phyloP scores from a whole-genome alignment of 1,140 invertebrate genomes.

The Drosophila punjabiensis region DNA sequence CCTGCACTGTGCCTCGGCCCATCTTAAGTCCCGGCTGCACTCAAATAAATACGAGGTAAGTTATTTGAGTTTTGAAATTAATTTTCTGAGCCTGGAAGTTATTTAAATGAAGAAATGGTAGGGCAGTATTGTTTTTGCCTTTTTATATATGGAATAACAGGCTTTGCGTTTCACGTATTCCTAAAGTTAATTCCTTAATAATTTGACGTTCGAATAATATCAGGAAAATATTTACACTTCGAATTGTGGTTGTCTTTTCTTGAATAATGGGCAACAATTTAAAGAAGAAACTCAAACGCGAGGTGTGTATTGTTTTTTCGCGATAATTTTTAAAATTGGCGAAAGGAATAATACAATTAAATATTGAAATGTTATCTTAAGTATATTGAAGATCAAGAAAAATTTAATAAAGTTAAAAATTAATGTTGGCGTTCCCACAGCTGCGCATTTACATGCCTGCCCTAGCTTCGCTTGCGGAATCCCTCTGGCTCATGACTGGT shows the following conservation, averaged over 20 bases:
- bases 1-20: conserved; percentile 93
- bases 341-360: background rate
- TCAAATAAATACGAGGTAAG: conserved; percentile 92
- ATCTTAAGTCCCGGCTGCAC: conserved; percentile 92
- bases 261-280: background rate
- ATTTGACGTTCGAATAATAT: background rate
- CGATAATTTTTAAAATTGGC: background rate
- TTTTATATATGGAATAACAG: background rate
- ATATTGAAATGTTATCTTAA: background rate
- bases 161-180: background rate
- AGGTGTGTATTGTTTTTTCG: background rate
- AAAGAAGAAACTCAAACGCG: background rate
- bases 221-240: background rate
- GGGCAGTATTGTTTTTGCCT: background rate
- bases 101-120: background rate
- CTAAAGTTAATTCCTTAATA: background rate
- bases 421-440: background rate
- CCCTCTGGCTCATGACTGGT: background rate
- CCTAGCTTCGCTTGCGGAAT: background rate
- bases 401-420: background rate
- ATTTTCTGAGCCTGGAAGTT: background rate
- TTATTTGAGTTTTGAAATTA: background rate
- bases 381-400: background rate
- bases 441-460: background rate
- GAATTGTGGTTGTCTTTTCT: background rate